A percentile compares a stretch with the other conserved stretches of the same genome.
Conservation (phyloP, 2,113 vertebrate genomes). For the Tonatia bakeri region DNA sequence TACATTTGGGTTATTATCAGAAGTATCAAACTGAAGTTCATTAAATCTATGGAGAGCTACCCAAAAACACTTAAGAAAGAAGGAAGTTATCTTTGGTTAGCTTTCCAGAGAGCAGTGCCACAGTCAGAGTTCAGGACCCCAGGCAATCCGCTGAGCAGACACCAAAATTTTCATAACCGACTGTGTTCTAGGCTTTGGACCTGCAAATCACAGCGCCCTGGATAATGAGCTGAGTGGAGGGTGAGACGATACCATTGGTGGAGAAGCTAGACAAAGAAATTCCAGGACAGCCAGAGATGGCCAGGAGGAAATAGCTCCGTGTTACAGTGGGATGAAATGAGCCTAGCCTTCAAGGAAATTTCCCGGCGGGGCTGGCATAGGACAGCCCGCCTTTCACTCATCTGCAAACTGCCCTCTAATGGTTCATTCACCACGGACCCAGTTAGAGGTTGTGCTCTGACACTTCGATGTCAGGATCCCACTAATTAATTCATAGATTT, state of each 20-base stretch:
- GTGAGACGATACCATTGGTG: neutral
- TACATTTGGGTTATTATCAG: neutral
- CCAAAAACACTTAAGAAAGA: neutral
- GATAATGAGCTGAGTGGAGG: neutral
- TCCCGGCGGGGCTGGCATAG: neutral
- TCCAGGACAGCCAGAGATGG: neutral
- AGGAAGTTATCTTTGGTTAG: neutral
- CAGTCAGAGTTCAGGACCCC: neutral
- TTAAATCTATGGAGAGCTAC: neutral
- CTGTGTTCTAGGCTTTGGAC: neutral
- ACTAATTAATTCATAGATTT: neutral
- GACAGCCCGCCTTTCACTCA: neutral
- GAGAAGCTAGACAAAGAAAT: neutral
- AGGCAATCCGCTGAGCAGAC: accelerated
- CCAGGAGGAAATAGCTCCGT: neutral
- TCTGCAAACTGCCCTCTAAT: neutral
- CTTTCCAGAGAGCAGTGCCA: neutral
- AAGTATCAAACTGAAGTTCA: neutral
- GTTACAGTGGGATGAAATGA: accelerated
- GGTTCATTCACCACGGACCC: neutral
- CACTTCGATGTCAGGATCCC: accelerated
- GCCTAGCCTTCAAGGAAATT: neutral
- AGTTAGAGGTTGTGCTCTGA: neutral
- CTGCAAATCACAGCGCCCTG: neutral
- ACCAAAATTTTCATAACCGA: accelerated